Evolutionary conservation across 2,797 vertebrate genomes (phyloP).

Genomic region (Chromobotia macracanthus): DNA sequence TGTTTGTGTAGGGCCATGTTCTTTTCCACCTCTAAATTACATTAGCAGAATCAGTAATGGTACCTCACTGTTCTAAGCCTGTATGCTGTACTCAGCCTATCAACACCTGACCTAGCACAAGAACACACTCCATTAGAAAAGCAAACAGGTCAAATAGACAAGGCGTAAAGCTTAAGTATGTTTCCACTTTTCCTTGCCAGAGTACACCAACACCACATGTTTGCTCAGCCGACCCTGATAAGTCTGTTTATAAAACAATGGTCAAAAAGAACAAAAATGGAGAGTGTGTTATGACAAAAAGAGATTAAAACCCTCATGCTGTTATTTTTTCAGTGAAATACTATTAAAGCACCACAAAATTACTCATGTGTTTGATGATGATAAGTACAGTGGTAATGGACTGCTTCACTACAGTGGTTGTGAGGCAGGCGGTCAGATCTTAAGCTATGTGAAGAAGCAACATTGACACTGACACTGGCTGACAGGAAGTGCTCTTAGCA

Average conservation of each 20-base stretch:
- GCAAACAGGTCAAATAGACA: slow-evolving; percentile 72
- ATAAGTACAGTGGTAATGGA: neutral
- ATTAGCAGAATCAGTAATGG: slow-evolving; percentile 78
- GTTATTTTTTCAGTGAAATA: no score
- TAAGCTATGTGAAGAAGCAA: slow-evolving; percentile 56
- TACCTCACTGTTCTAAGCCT: slow-evolving; percentile 70
- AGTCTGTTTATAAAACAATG: slow-evolving; percentile 17
- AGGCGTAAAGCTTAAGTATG: slow-evolving; percentile 37
- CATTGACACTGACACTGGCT: slow-evolving; percentile 57
- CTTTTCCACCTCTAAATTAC: slow-evolving; percentile 79
- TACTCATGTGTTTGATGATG: neutral
- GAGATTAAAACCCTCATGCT: neutral
- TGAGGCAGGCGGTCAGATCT: slow-evolving; percentile 37
- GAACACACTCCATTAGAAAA: slow-evolving; percentile 77
- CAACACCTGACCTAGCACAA: slow-evolving; percentile 58
- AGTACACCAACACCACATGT: slow-evolving; percentile 31
- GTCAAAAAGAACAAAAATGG: neutral
- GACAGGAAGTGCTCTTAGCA: slow-evolving; percentile 66
- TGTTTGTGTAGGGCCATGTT: slow-evolving; percentile 58
- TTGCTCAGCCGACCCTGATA: slow-evolving; percentile 35
- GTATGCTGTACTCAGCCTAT: neutral
- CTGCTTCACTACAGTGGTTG: slow-evolving; percentile 26
- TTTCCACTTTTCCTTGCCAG: slow-evolving; percentile 5
- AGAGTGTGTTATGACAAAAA: neutral
- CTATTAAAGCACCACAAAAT: neutral